Percentiles rank a stretch among this genome's conserved stretches.
Evolutionary conservation across 2,797 vertebrate genomes (phyloP).

Genomic region (Trichosurus vulpecula): DNA sequence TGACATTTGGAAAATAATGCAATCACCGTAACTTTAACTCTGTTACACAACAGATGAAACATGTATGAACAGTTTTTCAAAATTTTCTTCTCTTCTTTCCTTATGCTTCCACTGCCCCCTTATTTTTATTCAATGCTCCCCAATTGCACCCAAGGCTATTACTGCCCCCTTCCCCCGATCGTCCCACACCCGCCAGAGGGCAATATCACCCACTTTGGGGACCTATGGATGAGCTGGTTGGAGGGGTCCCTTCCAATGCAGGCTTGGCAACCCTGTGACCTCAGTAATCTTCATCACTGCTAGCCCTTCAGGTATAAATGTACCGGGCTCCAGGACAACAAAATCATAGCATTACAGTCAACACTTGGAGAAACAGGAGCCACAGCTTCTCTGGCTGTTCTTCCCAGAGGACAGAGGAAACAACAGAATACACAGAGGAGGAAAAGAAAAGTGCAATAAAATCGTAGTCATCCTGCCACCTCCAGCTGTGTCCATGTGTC

Average conservation of each 20-base stretch:
- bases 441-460: neutral
- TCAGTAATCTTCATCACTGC: neutral
- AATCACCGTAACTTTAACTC: no score
- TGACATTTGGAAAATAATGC: no score
- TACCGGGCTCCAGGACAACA: neutral
- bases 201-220: no score
- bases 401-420: neutral
- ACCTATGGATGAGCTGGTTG: neutral
- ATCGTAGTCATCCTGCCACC: neutral
- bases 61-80: no score
- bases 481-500: neutral
- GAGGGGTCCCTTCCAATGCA: neutral
- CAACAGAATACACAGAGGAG: neutral
- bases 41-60: no score
- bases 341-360: neutral
- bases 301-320: neutral
- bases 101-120: no score
- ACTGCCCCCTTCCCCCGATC: no score
- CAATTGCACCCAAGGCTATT: no score
- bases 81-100: no score
- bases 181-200: no score
- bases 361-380: neutral
- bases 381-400: neutral
- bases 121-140: no score
- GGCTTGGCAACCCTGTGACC: neutral